Evolutionary conservation across 2,888 invertebrate genomes (phyloP).

Genomic region (Teleogryllus oceanicus): DNA sequence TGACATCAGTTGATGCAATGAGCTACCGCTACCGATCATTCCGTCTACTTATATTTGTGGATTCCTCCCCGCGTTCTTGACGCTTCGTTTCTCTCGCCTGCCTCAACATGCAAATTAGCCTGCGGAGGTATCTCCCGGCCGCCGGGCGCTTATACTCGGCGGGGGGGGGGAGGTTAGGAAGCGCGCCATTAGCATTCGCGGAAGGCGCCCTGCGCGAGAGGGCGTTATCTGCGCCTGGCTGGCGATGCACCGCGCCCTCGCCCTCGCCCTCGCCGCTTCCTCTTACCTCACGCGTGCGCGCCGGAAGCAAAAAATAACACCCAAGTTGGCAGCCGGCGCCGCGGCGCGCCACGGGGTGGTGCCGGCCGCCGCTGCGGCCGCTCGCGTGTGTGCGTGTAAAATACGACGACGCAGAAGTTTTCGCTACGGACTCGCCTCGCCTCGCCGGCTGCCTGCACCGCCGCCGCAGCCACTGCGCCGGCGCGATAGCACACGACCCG

Average conservation of each 20-base stretch:
- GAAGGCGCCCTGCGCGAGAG: background rate
- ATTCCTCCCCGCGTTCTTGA: no score
- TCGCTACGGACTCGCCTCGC: background rate
- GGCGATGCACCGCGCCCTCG: background rate
- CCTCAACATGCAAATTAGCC: no score
- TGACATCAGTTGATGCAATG: no score
- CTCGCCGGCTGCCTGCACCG: background rate
- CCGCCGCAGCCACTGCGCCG: background rate
- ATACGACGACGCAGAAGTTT: slow-evolving; percentile 1
- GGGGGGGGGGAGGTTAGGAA: background rate
- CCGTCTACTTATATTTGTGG: no score
- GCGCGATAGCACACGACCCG: slow-evolving; percentile 1
- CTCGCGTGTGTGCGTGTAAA: background rate
- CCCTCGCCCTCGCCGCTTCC: background rate
- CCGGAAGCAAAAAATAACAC: background rate
- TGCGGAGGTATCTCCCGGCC: no score
- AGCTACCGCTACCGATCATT: no score
- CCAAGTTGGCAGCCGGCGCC: background rate
- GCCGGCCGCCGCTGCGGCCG: background rate
- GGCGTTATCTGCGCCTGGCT: background rate
- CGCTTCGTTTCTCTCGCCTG: no score
- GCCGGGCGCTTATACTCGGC: no score
- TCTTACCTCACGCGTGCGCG: no score
- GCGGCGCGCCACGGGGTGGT: no score
- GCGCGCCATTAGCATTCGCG: background rate